Evolutionary conservation across 1,140 invertebrate species (phyloP).

Genomic region (Drosophila teissieri): DNA sequence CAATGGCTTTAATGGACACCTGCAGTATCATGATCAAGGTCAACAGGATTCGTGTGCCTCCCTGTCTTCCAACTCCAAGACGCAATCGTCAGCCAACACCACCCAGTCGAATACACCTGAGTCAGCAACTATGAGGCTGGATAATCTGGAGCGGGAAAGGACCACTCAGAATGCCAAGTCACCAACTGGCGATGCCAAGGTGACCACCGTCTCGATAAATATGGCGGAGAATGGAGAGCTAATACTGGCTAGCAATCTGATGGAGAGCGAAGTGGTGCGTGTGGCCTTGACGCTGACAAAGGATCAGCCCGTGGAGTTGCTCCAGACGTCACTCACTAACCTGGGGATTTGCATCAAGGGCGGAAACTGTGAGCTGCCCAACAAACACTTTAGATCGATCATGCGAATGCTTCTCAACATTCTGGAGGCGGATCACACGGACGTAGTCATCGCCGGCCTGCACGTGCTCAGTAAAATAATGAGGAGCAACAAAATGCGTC

Average conservation of each 20-base stretch:
- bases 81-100: constrained; percentile 84
- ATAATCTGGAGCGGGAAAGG: constrained; percentile 47
- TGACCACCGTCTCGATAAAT: constrained; percentile 22
- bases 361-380: constrained; percentile 85
- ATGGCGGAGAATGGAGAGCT: constrained; percentile 73
- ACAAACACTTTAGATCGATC: constrained; percentile 88
- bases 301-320: constrained; percentile 66
- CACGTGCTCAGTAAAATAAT: constrained; percentile 93
- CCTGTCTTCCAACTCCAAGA: constrained; percentile 82
- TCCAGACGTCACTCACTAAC: constrained; percentile 81
- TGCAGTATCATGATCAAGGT: constrained; percentile 66
- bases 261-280: constrained; percentile 85
- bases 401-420: constrained; percentile 91
- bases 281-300: constrained; percentile 75
- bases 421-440: constrained; percentile 88
- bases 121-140: constrained; percentile 82
- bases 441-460: constrained; percentile 90
- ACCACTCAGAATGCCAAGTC: constrained; percentile 31
- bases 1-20: constrained; percentile 86
- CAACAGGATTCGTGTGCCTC: constrained; percentile 78
- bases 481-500: constrained; percentile 89
- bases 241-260: constrained; percentile 77
- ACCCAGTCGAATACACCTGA: constrained; percentile 84
- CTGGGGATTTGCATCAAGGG: constrained; percentile 84
- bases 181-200: constrained; percentile 30